Percentiles rank a stretch among this genome's conserved stretches.
phyloP scores from a whole-genome alignment of 2,797 vertebrate genomes.

The Limosa lapponica region DNA sequence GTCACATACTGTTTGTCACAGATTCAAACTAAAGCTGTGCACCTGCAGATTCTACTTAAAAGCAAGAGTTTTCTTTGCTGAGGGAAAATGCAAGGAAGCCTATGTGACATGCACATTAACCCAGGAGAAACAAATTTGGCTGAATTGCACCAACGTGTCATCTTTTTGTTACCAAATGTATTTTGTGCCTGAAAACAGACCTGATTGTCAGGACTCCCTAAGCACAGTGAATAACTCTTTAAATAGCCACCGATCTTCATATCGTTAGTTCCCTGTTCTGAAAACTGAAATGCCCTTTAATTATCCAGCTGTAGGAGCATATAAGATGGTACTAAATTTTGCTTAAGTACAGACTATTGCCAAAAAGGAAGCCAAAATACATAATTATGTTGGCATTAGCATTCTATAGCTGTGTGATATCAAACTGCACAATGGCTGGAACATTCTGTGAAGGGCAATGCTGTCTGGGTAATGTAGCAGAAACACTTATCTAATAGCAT shows the following conservation, averaged over 20 bases:
- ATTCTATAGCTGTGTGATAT: conserved; percentile 62
- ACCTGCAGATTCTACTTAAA: background rate
- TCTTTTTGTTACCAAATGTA: background rate
- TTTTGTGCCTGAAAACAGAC: background rate
- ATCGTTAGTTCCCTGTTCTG: conserved; percentile 60
- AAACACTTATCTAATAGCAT: conserved; percentile 66
- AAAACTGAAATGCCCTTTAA: conserved; percentile 74
- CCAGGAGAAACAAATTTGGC: background rate
- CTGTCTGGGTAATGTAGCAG: conserved; percentile 73
- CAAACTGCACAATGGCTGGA: conserved; percentile 60
- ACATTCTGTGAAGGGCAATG: conserved; percentile 70
- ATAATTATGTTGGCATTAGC: conserved; percentile 74
- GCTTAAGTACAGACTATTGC: conserved; percentile 67
- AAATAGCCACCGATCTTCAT: conserved; percentile 67
- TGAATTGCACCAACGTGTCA: background rate
- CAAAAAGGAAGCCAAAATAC: conserved; percentile 74
- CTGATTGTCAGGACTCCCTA: background rate
- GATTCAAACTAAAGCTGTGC: background rate
- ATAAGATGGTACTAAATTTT: conserved; percentile 74
- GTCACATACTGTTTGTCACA: background rate
- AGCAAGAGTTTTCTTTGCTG: background rate
- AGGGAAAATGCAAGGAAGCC: background rate
- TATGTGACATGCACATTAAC: background rate
- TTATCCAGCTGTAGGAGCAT: conserved; percentile 74
- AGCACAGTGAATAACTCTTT: conserved; percentile 37